Conservation (phyloP, 2,797 vertebrate species). For the Varecia variegata region DNA sequence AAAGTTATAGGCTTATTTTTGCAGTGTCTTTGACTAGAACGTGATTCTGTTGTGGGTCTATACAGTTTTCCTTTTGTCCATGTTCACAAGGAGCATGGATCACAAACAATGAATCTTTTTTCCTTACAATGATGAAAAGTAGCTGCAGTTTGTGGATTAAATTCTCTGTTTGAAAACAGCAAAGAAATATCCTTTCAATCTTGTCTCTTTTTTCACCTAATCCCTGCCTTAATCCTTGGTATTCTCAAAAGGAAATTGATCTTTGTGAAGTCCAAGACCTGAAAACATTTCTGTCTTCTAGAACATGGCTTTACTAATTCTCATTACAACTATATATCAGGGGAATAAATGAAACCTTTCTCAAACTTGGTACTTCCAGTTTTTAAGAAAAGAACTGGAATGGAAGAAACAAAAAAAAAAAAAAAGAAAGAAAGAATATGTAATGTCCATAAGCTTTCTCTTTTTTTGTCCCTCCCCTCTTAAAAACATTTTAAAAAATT, state of each 20-base stretch:
- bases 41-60: not conserved
- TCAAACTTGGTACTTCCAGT: not conserved
- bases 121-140: not conserved
- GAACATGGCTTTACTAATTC: not conserved
- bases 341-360: not conserved
- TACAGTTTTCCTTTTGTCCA: not conserved
- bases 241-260: not conserved
- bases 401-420: not conserved
- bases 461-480: not conserved
- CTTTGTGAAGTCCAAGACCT: not conserved
- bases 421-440: not conserved
- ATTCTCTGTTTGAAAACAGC: not conserved
- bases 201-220: not conserved
- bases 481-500: slow-evolving; percentile 8
- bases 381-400: not conserved
- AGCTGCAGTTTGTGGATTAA: not conserved
- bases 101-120: not conserved
- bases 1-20: not conserved
- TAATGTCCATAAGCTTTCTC: not conserved
- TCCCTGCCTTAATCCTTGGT: not conserved
- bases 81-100: not conserved
- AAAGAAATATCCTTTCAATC: not conserved
- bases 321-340: not conserved
- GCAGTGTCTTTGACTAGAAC: not conserved
- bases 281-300: not conserved